phyloP scores from a whole-genome alignment of 2,888 invertebrate genomes.

The Linnaemya tessellans region DNA sequence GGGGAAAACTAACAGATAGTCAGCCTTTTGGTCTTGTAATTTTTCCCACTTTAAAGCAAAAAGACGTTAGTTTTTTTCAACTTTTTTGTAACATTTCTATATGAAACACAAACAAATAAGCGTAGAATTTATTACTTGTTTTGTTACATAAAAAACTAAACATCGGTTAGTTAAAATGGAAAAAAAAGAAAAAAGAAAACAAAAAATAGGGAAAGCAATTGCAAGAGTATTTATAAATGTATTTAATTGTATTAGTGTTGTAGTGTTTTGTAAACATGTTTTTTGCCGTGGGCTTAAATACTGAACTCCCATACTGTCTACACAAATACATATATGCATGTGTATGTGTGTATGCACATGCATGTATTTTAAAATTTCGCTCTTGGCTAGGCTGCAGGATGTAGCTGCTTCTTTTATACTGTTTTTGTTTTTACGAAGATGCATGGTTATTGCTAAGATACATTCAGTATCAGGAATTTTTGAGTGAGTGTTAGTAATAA shows the following conservation, averaged over 20 bases:
- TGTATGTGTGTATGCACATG: neutral
- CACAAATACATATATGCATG: too few relatives aligned
- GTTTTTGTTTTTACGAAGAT: conserved; percentile 22
- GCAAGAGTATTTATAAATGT: conserved; percentile 4
- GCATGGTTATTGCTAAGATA: neutral
- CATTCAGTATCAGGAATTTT: neutral
- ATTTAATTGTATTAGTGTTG: conserved; percentile 39
- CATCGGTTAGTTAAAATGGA: neutral
- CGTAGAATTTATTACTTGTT: conserved; percentile 72
- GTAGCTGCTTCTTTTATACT: conserved; percentile 32
- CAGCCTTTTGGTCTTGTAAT: neutral
- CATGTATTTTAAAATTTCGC: conserved; percentile 1
- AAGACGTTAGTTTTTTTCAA: conserved; percentile 61
- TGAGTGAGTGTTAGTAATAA: too few relatives aligned
- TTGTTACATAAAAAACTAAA: conserved; percentile 39
- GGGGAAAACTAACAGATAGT: conserved; percentile 10
- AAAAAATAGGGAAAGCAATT: conserved; percentile 1
- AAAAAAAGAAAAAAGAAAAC: too few relatives aligned
- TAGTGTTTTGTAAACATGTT: conserved; percentile 51
- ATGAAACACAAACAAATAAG: conserved; percentile 70
- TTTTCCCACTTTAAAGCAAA: conserved; percentile 32
- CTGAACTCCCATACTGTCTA: neutral
- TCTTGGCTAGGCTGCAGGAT: conserved; percentile 27
- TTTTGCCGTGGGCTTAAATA: conserved; percentile 24
- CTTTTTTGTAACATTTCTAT: conserved; percentile 23